Conservation (phyloP, 1,140 invertebrate species). For the Bombus fervidus region DNA sequence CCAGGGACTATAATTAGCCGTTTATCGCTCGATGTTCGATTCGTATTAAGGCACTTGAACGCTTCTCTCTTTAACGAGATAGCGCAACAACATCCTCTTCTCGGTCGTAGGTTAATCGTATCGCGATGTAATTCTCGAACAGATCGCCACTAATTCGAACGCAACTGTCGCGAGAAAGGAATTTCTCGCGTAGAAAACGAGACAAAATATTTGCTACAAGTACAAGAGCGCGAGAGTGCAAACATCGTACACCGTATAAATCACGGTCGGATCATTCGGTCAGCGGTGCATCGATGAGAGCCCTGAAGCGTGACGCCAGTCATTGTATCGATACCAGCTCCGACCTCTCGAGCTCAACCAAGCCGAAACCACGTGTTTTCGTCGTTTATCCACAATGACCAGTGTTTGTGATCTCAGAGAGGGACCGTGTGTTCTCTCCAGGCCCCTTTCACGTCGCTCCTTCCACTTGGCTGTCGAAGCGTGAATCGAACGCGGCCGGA, state of each 20-base stretch:
- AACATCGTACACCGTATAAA: background rate
- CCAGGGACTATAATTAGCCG: background rate
- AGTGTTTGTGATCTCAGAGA: slow-evolving; percentile 7
- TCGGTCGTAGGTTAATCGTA: background rate
- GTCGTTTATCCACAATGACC: background rate
- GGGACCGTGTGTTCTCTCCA: no score
- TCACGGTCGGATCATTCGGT: slow-evolving; percentile 16
- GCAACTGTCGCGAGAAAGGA: background rate
- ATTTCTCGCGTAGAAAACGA: no score
- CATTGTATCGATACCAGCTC: slow-evolving; percentile 38
- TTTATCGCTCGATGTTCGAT: background rate
- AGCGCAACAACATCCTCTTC: background rate
- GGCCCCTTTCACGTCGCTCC: slow-evolving; percentile 23
- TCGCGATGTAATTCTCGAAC: background rate
- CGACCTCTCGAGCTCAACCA: slow-evolving; percentile 20
- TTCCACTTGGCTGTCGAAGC: slow-evolving; percentile 23
- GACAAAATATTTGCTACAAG: background rate
- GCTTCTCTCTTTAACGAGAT: background rate
- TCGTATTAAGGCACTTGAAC: background rate
- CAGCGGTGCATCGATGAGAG: background rate
- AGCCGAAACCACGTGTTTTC: slow-evolving; percentile 48
- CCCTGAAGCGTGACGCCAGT: slow-evolving; percentile 18
- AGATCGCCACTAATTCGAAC: background rate
- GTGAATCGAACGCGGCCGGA: slow-evolving; percentile 31
- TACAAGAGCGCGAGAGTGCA: no score